phyloP scores from a whole-genome alignment of 2,113 vertebrate genomes.

The Coreoperca whiteheadi region DNA sequence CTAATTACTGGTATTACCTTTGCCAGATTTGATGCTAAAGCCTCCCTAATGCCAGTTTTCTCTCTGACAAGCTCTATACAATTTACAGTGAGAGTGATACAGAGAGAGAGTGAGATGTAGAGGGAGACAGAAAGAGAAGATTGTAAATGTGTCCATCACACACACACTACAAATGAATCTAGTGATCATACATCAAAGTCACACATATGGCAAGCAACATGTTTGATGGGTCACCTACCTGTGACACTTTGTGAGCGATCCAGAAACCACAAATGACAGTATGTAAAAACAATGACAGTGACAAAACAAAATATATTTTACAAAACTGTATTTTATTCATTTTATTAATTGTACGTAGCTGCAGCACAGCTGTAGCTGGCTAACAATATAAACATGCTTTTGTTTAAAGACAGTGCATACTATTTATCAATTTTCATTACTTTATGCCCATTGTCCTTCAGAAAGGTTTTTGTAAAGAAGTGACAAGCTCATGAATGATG shows the following conservation, averaged over 20 bases:
- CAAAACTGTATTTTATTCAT: neutral
- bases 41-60: constrained; percentile 62
- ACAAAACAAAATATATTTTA: neutral
- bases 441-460: neutral
- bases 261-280: neutral
- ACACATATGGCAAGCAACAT: neutral
- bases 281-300: neutral
- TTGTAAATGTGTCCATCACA: constrained; percentile 32
- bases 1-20: constrained; percentile 69
- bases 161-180: neutral
- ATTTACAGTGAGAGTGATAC: constrained; percentile 30
- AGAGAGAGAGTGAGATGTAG: constrained; percentile 18
- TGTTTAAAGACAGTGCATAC: neutral
- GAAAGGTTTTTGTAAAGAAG: neutral
- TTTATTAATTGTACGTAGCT: neutral
- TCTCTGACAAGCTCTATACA: constrained; percentile 60
- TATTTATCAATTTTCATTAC: neutral
- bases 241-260: neutral
- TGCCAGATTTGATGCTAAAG: constrained; percentile 68
- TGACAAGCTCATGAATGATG: neutral
- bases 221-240: constrained; percentile 2
- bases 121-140: constrained; percentile 24
- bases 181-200: neutral
- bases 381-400: neutral
- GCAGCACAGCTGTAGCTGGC: neutral